These are phyloP conservation scores for Caenorhabditis inopinata DNA, from an alignment of 1,140 invertebrate genomes.

Conservation along the genomic window DNA sequence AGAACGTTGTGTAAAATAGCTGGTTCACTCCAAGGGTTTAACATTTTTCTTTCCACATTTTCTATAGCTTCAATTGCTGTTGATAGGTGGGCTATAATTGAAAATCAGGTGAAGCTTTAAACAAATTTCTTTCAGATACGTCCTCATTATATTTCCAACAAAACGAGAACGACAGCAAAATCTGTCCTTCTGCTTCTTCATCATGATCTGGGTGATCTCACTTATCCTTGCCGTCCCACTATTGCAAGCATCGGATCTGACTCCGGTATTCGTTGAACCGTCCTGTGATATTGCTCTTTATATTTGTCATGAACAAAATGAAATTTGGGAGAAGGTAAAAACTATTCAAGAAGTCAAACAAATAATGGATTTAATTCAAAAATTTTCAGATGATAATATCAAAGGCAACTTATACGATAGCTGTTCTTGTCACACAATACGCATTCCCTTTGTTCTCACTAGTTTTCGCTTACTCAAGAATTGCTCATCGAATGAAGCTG, in stretches of 20 bases:
- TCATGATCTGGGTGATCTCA: constrained; percentile 61
- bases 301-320: constrained; percentile 65
- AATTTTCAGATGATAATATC: constrained; percentile 58
- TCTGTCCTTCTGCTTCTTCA: constrained; percentile 61
- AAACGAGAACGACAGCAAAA: constrained; percentile 63
- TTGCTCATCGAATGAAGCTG: constrained; percentile 58
- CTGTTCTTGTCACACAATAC: constrained; percentile 61
- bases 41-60: constrained; percentile 68
- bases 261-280: constrained; percentile 55
- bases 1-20: constrained; percentile 63
- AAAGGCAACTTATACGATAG: constrained; percentile 60
- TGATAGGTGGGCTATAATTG: constrained; percentile 61
- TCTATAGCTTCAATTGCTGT: constrained; percentile 67
- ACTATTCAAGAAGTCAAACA: background rate
- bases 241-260: constrained; percentile 60
- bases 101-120: background rate
- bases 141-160: constrained; percentile 64
- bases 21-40: constrained; percentile 65
- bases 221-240: constrained; percentile 60
- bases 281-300: constrained; percentile 56
- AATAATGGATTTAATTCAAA: background rate
- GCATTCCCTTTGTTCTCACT: constrained; percentile 59
- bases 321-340: constrained; percentile 62
- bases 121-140: constrained; percentile 55
- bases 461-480: constrained; percentile 62